These are phyloP conservation scores for Ridgeia piscesae DNA, from an alignment of 1,140 invertebrate genomes.

Conservation along the genomic window DNA sequence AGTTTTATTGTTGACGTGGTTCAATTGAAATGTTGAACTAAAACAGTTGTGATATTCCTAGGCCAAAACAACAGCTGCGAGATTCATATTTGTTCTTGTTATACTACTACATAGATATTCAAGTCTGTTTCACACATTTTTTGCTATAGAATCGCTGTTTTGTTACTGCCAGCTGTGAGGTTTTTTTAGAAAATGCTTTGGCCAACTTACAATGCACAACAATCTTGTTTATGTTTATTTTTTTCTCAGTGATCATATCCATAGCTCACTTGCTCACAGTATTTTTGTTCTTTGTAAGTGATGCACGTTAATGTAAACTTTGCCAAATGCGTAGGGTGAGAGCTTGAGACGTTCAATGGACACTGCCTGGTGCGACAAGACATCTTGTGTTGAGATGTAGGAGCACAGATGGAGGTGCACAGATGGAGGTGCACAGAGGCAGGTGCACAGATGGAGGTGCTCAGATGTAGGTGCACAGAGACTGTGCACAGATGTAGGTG, in stretches of 20 bases:
- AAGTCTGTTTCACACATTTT: not conserved
- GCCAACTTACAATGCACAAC: too few species aligned
- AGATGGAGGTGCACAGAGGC: not conserved
- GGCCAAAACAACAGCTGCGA: not conserved
- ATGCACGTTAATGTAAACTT: not conserved
- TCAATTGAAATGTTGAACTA: not conserved
- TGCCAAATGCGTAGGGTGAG: not conserved
- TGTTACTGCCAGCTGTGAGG: not conserved
- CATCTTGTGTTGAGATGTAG: not conserved
- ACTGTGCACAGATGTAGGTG: not conserved
- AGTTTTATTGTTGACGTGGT: not conserved
- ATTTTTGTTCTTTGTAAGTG: not conserved
- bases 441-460: not conserved
- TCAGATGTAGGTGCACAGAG: not conserved
- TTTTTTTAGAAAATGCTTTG: not conserved
- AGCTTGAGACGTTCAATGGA: not conserved
- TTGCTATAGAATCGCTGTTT: not conserved
- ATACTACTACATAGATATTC: not conserved
- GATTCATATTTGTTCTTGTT: not conserved
- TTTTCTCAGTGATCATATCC: not conserved
- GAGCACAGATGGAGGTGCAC: not conserved
- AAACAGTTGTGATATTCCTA: not conserved
- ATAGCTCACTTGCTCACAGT: not conserved
- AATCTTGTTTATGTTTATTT: not conserved
- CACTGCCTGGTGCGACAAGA: not conserved